Percentiles rank a stretch among this genome's conserved stretches.
Conservation (phyloP, 2,888 invertebrate species). For the Alcis repandata region DNA sequence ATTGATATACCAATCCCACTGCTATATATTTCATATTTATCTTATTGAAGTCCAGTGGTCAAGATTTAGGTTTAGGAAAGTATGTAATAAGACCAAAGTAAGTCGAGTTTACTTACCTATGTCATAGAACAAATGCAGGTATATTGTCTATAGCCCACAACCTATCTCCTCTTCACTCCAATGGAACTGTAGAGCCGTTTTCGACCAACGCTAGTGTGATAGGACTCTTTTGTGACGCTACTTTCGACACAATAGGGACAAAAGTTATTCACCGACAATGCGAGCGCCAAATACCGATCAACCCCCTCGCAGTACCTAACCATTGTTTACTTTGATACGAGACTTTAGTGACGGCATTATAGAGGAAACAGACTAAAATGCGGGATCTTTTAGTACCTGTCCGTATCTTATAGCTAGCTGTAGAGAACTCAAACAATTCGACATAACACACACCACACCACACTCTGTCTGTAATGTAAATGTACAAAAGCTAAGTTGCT, state of each 20-base stretch:
- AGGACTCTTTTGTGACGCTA: slow-evolving; percentile 79
- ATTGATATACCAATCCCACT: no score
- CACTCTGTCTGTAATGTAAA: no score
- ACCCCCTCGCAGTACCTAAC: slow-evolving; percentile 75
- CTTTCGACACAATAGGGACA: slow-evolving; percentile 87
- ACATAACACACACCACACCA: no score
- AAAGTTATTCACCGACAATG: slow-evolving; percentile 87
- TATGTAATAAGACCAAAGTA: not conserved
- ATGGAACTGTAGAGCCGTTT: slow-evolving; percentile 23
- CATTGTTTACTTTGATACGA: slow-evolving; percentile 85
- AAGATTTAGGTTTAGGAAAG: no score
- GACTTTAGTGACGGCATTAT: slow-evolving; percentile 74
- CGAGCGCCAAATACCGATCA: slow-evolving; percentile 87
- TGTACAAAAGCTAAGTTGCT: no score
- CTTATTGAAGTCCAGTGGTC: no score
- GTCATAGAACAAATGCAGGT: not conserved
- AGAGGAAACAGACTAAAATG: slow-evolving; percentile 32
- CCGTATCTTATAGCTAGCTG: slow-evolving; percentile 31
- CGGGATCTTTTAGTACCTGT: slow-evolving; percentile 31
- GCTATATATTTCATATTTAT: no score
- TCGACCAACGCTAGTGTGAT: slow-evolving; percentile 34
- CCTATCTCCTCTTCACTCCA: slow-evolving; percentile 17
- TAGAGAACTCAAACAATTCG: not conserved
- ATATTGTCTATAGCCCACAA: slow-evolving; percentile 11
- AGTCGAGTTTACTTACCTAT: not conserved